These are phyloP conservation scores for Pelmatolapia mariae DNA, from an alignment of 2,113 vertebrate species.

Conservation along the genomic window DNA sequence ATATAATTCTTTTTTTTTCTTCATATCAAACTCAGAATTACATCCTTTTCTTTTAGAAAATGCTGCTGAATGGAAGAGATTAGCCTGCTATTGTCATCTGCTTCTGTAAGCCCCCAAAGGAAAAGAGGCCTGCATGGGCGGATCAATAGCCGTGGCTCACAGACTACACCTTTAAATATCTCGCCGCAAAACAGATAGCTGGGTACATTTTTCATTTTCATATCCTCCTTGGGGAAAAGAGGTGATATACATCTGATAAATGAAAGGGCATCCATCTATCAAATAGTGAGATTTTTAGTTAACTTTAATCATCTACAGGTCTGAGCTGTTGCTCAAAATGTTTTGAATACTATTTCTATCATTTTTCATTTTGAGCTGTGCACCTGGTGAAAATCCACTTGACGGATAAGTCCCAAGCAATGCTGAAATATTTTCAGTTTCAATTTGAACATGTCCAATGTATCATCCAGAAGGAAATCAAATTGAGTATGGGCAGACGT, in stretches of 20 bases:
- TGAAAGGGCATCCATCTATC: conserved; percentile 27
- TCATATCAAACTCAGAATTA: background rate
- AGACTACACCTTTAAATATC: conserved; percentile 21
- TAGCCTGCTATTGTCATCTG: conserved; percentile 30
- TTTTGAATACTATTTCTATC: conserved; percentile 20
- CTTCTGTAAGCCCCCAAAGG: conserved; percentile 19
- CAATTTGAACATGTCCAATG: conserved; percentile 39
- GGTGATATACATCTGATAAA: conserved; percentile 20
- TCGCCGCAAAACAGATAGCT: background rate
- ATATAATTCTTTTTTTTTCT: background rate
- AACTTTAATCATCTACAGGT: conserved; percentile 27
- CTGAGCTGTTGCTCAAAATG: conserved; percentile 22
- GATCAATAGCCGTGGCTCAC: conserved; percentile 31
- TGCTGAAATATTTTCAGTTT: conserved; percentile 39
- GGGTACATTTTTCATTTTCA: conserved; percentile 16
- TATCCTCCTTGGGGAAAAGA: background rate
- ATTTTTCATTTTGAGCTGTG: background rate
- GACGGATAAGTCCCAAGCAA: conserved; percentile 29
- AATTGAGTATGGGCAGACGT: conserved; percentile 15
- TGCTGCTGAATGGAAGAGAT: conserved; percentile 28
- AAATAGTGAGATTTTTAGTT: conserved; percentile 14
- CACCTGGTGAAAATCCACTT: conserved; percentile 24
- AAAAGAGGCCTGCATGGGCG: conserved; percentile 21
- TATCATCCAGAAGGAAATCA: conserved; percentile 48
- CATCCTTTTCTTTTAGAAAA: background rate